Base-by-base conservation (phyloP, 2,888 invertebrate genomes). In the Tenthredo notha region DNA sequence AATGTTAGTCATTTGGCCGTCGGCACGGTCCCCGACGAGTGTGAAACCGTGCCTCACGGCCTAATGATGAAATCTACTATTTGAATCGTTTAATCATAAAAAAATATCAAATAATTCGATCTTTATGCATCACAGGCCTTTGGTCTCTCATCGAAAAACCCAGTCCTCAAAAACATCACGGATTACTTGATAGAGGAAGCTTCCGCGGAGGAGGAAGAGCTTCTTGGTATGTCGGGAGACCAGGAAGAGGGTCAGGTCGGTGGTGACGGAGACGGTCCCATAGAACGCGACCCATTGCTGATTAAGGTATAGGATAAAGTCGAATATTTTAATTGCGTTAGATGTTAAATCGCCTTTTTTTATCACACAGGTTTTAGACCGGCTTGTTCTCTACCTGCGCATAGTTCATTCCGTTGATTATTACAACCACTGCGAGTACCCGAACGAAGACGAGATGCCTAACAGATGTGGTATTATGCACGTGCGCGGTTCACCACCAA, bases 371-470 rank as follows among this genome's bases (percentile, higher is more conserved):
- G 95, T 95, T 47, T 92, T 97, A 86, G 97, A 97, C 91, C 96
- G 97, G 77, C 95, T 99, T 86, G 96, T 99, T 80, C 93, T 99
- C 82, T 99, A 99, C 93, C 94, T 99, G 90, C 96, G 99, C 78
- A 95, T 99, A 74, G 99, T 99, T 0, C 99, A 99, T 93, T 99
- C 99, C 0, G 97, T 99, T 84, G 99, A 99, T 94, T 99, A 98
- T 93, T 99, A 99, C 94, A 99, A 99, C 94, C 98, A 98, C 92
- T 98, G 98, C 92, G 99, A 99, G 92, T 99, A 99, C 94, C 98
- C 99, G 0, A 98, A 99, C 90, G 99, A 99, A 93, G 99, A 99
- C 93, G 99, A 99, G 94, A 99, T 99, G 99, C 99, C 99, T 0
- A 99, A 99, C 94, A 95, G 99, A 58, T 99, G 99, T 93, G 99